phyloP scores from a whole-genome alignment of 2,797 vertebrate species.

The Ctenochaetus hawaiiensis region DNA sequence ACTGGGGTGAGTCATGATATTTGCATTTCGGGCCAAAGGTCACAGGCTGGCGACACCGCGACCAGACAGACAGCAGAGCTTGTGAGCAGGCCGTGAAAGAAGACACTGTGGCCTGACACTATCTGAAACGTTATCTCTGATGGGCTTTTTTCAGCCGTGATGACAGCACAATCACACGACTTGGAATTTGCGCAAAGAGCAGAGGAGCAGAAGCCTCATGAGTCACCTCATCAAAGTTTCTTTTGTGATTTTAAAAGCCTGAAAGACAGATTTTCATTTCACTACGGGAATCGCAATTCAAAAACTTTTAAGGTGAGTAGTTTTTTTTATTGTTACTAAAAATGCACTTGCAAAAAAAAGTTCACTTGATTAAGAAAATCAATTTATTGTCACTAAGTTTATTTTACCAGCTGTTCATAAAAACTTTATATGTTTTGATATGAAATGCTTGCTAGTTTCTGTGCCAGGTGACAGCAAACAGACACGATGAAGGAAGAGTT shows the following conservation, averaged over 20 bases:
- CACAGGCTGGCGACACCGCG: slow-evolving; percentile 65
- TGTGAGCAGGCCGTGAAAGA: slow-evolving; percentile 54
- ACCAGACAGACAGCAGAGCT: slow-evolving; percentile 62
- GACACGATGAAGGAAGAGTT: no score
- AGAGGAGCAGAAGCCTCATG: not conserved
- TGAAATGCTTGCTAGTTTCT: no score
- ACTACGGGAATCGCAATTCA: not conserved
- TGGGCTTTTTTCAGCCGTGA: slow-evolving; percentile 51
- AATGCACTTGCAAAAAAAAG: no score
- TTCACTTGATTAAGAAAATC: no score
- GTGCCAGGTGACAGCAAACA: no score
- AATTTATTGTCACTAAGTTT: no score
- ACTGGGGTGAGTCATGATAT: slow-evolving; percentile 45
- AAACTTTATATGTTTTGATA: no score
- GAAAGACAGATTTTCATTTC: slow-evolving; percentile 7
- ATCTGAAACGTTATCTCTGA: slow-evolving; percentile 44
- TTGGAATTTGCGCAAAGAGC: not conserved
- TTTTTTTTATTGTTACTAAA: no score
- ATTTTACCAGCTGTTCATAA: no score
- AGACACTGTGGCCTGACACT: slow-evolving; percentile 52
- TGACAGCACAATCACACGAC: slow-evolving; percentile 45
- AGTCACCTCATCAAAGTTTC: not conserved
- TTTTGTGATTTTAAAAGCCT: not conserved
- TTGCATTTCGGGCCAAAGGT: slow-evolving; percentile 69
- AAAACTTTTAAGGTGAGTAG: no score